A percentile compares a stretch with the other conserved stretches of the same genome.
These are phyloP conservation scores for Melanargia galathea DNA, from an alignment of 2,888 invertebrate genomes.

Conservation along the genomic window DNA sequence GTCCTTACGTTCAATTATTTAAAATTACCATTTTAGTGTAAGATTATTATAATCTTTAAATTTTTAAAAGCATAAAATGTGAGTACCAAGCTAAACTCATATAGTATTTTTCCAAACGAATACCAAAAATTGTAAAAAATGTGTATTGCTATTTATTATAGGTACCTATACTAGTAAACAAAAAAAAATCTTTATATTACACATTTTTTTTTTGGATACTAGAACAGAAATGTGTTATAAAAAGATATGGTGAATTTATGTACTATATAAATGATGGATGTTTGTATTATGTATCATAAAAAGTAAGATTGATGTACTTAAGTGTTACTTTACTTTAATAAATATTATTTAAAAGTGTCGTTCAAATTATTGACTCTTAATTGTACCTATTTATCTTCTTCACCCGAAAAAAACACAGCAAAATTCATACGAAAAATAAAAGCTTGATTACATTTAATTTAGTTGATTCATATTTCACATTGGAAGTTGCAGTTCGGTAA, in stretches of 20 bases:
- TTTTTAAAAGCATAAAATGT: no score
- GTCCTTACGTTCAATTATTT: no score
- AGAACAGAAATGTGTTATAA: constrained; percentile 7
- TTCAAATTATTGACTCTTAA: constrained; percentile 36
- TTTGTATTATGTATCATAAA: constrained; percentile 60
- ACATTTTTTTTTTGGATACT: background rate
- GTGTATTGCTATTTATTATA: background rate
- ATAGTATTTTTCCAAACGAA: no score
- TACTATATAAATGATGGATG: constrained; percentile 59
- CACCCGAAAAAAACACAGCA: no score
- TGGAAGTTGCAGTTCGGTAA: no score
- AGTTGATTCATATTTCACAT: no score
- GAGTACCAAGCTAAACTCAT: no score
- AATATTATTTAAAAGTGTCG: constrained; percentile 62
- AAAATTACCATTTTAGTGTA: no score
- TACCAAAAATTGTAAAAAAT: background rate
- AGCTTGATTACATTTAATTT: no score
- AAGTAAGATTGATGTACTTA: constrained; percentile 69
- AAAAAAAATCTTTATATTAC: constrained; percentile 5
- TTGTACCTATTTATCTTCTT: constrained; percentile 12
- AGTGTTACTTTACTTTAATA: constrained; percentile 75
- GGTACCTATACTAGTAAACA: no score
- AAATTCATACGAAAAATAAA: no score
- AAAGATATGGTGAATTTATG: constrained; percentile 29
- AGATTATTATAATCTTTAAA: no score